A percentile compares a stretch with the other conserved stretches of the same genome.
These are phyloP conservation scores for Pterocles orientalis DNA, from an alignment of 2,113 vertebrate genomes.

Conservation along the genomic window DNA sequence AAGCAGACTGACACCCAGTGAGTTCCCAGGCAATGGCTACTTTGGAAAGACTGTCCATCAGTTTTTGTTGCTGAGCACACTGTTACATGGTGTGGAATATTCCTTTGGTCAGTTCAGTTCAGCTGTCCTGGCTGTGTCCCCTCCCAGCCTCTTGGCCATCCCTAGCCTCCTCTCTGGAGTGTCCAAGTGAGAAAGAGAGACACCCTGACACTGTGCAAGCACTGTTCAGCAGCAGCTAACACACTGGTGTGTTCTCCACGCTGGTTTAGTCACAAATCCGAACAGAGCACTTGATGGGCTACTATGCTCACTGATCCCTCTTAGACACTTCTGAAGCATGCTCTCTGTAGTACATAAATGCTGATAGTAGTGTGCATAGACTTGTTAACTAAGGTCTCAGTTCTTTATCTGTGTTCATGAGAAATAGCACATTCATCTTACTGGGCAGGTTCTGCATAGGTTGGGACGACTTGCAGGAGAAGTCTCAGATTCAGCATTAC, in stretches of 20 bases:
- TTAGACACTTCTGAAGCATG: neutral
- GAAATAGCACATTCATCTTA: too few species aligned
- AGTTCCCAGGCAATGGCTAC: neutral
- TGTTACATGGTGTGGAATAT: neutral
- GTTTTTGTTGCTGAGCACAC: neutral
- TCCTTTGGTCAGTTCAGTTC: neutral
- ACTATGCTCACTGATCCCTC: neutral
- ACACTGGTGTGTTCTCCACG: neutral
- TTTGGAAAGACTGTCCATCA: neutral
- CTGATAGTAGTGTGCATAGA: neutral
- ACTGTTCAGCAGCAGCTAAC: neutral
- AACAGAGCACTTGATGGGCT: neutral
- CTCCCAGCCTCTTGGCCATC: neutral
- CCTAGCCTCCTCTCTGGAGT: accelerated
- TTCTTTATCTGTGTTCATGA: neutral
- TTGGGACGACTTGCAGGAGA: too few species aligned
- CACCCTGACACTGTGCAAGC: too few species aligned
- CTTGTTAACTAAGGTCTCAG: neutral
- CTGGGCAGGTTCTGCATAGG: too few species aligned
- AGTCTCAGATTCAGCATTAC: too few species aligned
- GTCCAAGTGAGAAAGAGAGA: neutral
- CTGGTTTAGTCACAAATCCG: neutral
- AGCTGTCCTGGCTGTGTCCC: neutral
- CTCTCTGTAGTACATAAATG: neutral
- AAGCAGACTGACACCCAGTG: accelerated